phyloP scores from a whole-genome alignment of 92 coral and sea anemone genomes.

The Umimayanthus kanabou region DNA sequence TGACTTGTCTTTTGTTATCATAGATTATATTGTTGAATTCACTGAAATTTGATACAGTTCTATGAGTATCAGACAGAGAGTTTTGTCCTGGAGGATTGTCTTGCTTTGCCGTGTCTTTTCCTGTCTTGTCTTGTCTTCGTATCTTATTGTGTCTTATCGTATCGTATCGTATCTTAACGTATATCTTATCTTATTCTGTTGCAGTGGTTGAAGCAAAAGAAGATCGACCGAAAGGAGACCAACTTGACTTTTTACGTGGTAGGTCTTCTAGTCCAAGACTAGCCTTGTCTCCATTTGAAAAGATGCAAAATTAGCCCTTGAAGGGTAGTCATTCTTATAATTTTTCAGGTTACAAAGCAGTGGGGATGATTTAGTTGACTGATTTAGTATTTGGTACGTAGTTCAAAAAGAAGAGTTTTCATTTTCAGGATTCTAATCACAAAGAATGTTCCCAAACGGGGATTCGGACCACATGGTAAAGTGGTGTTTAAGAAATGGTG shows the following conservation, averaged over 20 bases:
- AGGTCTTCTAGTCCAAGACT: slow-evolving; percentile 11
- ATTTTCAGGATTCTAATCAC: not conserved
- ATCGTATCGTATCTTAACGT: not conserved
- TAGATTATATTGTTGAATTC: too few species aligned
- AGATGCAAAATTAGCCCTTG: not conserved
- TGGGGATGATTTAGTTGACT: not conserved
- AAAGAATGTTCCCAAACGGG: too few species aligned
- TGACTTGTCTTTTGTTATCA: too few species aligned
- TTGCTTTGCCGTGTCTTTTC: too few species aligned
- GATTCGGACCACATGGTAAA: too few species aligned
- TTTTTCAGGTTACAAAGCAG: not conserved
- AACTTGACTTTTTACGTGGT: slow-evolving; percentile 67
- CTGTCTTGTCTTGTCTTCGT: too few species aligned
- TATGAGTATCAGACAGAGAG: too few species aligned
- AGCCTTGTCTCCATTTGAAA: too few species aligned
- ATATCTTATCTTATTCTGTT: not conserved
- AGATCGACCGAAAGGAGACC: slow-evolving; percentile 45
- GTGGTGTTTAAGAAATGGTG: too few species aligned
- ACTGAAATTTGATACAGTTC: too few species aligned
- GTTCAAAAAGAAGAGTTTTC: not conserved
- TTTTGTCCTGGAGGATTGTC: too few species aligned
- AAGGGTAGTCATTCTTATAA: not conserved
- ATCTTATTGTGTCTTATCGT: not conserved
- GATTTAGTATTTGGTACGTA: not conserved
- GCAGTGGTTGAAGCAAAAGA: slow-evolving; percentile 84